phyloP scores from a whole-genome alignment of 2,888 invertebrate genomes.

The Pristionchus fissidentatus region DNA sequence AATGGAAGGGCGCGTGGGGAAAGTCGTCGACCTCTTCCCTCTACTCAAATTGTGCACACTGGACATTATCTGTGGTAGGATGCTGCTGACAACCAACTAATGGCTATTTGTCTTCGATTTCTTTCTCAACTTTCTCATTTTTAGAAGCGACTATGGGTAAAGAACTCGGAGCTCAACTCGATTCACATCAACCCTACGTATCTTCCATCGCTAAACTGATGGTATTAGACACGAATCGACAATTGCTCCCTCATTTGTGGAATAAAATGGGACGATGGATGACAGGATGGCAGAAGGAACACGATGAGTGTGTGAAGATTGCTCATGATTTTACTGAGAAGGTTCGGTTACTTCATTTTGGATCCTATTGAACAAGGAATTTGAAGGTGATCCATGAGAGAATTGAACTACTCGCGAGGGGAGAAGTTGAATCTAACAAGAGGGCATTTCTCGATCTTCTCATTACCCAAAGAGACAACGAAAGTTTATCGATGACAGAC shows the following conservation, averaged over 20 bases:
- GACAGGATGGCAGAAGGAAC: slow-evolving; percentile 18
- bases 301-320: background rate
- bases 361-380: background rate
- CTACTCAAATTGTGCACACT: slow-evolving; percentile 7
- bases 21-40: background rate
- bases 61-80: slow-evolving; percentile 19
- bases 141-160: slow-evolving; percentile 36
- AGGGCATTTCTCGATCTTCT: slow-evolving; percentile 32
- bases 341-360: background rate
- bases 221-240: background rate
- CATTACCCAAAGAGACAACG: slow-evolving; percentile 17
- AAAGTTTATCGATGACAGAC: slow-evolving; percentile 20
- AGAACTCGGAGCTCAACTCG: slow-evolving; percentile 11
- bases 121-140: too few species aligned
- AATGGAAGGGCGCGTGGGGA: background rate
- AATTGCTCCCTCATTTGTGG: slow-evolving; percentile 27
- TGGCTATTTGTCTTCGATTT: too few species aligned
- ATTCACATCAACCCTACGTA: slow-evolving; percentile 18
- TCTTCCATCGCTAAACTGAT: slow-evolving; percentile 6
- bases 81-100: background rate
- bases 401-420: background rate
- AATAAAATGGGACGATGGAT: background rate
- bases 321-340: slow-evolving; percentile 21
- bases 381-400: slow-evolving; percentile 25
- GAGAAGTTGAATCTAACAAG: slow-evolving; percentile 24